Conservation (phyloP, 1,140 invertebrate genomes). For the Limonius californicus region DNA sequence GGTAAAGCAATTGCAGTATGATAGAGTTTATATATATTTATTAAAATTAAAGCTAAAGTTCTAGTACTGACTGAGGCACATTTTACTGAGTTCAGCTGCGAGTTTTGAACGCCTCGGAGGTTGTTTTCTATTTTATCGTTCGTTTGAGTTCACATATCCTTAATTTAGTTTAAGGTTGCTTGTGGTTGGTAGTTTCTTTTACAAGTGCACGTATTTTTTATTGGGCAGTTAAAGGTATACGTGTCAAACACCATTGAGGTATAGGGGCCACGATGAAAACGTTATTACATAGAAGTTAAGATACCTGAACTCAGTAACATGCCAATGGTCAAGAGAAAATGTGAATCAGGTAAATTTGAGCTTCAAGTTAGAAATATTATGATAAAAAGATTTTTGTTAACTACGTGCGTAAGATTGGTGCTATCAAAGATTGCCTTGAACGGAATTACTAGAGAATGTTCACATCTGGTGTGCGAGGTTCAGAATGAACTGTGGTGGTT, state of each 20-base stretch:
- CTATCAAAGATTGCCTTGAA: conserved; percentile 42
- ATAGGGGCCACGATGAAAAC: conserved; percentile 3
- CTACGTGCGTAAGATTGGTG: conserved; percentile 45
- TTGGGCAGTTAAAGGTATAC: not conserved
- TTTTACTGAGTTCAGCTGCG: not conserved
- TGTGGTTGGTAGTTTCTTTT: not conserved
- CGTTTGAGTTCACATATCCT: not conserved
- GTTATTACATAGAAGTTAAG: not conserved
- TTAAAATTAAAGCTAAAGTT: not conserved
- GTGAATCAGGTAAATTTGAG: conserved; percentile 29
- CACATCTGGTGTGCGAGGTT: conserved; percentile 27
- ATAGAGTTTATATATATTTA: conserved; percentile 2
- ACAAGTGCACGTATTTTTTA: not conserved
- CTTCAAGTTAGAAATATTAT: conserved; percentile 35
- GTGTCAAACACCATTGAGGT: conserved; percentile 1
- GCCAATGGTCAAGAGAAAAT: conserved; percentile 15
- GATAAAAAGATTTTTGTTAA: conserved; percentile 42
- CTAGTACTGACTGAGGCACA: not conserved
- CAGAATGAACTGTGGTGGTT: conserved; percentile 3
- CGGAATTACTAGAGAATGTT: conserved; percentile 25
- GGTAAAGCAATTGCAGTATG: conserved; percentile 6
- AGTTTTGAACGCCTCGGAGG: not conserved
- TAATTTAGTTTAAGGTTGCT: not conserved
- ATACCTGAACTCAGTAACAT: not conserved
- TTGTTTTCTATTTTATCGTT: too few species aligned